phyloP scores from a whole-genome alignment of 2,113 vertebrate genomes.

The Sinocyclocheilus grahami region DNA sequence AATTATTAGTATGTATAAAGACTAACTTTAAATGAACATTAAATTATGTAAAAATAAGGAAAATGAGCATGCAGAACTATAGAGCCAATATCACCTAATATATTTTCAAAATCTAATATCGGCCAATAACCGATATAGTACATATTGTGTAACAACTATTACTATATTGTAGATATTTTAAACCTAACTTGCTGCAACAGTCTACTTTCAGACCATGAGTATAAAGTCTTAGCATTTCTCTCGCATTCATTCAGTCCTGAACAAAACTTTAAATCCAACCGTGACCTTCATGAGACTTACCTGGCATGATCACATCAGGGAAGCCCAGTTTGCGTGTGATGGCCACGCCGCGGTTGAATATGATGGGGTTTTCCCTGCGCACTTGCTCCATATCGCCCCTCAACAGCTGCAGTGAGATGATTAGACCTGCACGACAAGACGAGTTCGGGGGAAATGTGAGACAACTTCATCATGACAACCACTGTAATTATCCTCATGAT shows the following conservation, averaged over 20 bases:
- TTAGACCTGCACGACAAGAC: constrained; percentile 75
- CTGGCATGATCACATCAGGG: constrained; percentile 88
- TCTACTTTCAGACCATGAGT: background rate
- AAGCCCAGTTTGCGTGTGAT: constrained; percentile 86
- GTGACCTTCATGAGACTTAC: constrained; percentile 62
- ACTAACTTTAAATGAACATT: too few relatives aligned
- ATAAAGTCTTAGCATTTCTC: background rate
- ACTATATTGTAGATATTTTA: background rate
- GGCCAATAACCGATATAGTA: background rate
- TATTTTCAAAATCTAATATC: background rate
- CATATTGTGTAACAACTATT: background rate
- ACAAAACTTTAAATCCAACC: background rate
- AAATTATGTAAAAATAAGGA: too few relatives aligned
- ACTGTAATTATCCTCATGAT: background rate
- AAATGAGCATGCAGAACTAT: too few relatives aligned
- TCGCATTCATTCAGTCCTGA: background rate
- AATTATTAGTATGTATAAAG: too few relatives aligned
- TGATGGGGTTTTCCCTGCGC: constrained; percentile 79
- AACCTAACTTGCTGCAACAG: background rate
- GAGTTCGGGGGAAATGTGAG: background rate
- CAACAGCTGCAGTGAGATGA: constrained; percentile 86
- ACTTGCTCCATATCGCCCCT: constrained; percentile 81
- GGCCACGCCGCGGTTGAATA: constrained; percentile 79
- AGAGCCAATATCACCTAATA: background rate
- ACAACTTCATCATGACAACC: background rate